A percentile compares a stretch with the other conserved stretches of the same genome.
phyloP scores from a whole-genome alignment of 2,888 invertebrate species.

The Ennomos fuscantarius region DNA sequence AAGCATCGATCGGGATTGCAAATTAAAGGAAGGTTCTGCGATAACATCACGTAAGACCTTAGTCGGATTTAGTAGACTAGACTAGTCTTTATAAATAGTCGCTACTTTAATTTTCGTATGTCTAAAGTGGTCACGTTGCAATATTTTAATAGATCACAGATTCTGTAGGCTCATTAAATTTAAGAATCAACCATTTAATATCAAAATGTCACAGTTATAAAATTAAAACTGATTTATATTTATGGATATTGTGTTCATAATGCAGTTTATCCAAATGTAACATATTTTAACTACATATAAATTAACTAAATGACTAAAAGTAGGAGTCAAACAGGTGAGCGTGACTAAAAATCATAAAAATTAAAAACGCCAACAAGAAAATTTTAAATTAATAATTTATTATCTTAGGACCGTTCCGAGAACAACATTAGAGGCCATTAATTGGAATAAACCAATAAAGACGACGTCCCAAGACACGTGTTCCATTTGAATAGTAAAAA shows the following conservation, averaged over 20 bases:
- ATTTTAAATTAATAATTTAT: slow-evolving; percentile 72
- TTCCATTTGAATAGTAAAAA: slow-evolving; percentile 59
- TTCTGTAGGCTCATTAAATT: too few relatives aligned
- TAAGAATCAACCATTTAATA: neutral
- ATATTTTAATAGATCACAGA: too few relatives aligned
- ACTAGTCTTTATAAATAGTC: neutral
- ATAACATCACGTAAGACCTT: slow-evolving; percentile 54
- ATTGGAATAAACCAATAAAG: slow-evolving; percentile 83
- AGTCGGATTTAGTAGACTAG: slow-evolving; percentile 32
- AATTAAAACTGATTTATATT: slow-evolving; percentile 8
- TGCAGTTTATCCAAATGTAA: slow-evolving; percentile 5
- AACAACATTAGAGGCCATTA: slow-evolving; percentile 75
- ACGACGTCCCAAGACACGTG: slow-evolving; percentile 79
- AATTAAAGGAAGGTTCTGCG: slow-evolving; percentile 67
- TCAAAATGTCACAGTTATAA: neutral
- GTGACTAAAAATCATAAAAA: slow-evolving; percentile 43
- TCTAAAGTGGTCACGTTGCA: neutral
- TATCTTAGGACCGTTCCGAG: slow-evolving; percentile 61
- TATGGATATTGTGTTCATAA: neutral
- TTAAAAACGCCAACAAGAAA: slow-evolving; percentile 47
- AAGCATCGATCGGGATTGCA: slow-evolving; percentile 70
- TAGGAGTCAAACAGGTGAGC: slow-evolving; percentile 36
- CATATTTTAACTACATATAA: slow-evolving; percentile 32
- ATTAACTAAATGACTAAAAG: slow-evolving; percentile 29
- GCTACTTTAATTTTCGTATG: slow-evolving; percentile 25